Conservation (phyloP, 2,113 vertebrate genomes). For the Marmota monax region DNA sequence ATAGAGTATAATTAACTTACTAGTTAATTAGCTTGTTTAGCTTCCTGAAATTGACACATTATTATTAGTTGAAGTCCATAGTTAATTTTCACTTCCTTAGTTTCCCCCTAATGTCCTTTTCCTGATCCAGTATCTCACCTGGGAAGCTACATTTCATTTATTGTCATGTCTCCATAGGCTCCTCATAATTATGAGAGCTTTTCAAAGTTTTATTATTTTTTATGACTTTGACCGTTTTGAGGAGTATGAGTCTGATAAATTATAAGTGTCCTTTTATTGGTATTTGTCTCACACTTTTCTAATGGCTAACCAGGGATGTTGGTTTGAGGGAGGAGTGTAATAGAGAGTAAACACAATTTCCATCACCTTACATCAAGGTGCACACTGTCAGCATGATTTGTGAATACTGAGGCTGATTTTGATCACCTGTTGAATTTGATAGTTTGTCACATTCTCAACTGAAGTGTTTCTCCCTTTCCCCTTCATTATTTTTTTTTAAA, state of each 20-base stretch:
- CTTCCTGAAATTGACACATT: background rate
- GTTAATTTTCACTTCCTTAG: background rate
- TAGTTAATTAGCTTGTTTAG: background rate
- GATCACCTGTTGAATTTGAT: background rate
- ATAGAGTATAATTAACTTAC: background rate
- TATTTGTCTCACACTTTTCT: background rate
- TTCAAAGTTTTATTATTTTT: constrained; percentile 20
- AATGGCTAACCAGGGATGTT: background rate
- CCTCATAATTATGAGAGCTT: background rate
- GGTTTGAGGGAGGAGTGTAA: background rate
- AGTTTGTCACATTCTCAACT: background rate
- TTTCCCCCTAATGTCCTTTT: background rate
- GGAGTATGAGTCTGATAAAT: background rate
- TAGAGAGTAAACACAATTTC: background rate
- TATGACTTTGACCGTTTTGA: background rate
- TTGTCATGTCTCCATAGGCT: background rate
- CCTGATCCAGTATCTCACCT: background rate
- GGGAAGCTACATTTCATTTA: background rate
- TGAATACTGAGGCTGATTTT: background rate
- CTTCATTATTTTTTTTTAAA: no score
- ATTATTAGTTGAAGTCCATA: background rate
- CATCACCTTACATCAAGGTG: background rate
- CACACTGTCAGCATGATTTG: background rate
- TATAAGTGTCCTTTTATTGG: background rate
- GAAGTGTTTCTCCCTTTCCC: background rate